Evolutionary conservation across 2,797 vertebrate genomes (phyloP).

Genomic region (Sus cebifrons): DNA sequence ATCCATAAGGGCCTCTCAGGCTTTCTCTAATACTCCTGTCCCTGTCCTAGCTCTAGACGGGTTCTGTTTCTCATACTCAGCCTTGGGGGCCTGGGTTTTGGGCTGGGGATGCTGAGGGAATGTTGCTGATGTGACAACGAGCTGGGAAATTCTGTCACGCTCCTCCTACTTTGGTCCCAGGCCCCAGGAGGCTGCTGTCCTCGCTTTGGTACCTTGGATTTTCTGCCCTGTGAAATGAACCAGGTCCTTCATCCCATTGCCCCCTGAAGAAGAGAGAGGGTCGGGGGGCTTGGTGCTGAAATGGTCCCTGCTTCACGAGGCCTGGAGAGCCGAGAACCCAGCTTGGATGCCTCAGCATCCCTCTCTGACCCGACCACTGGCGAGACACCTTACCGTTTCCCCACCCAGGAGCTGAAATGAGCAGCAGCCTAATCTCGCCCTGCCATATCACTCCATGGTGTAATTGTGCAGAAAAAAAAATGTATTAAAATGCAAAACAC

Average conservation of each 20-base stretch:
- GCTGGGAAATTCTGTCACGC: rapidly evolving
- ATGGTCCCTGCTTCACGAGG: background rate
- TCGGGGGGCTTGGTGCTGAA: background rate
- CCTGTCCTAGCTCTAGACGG: background rate
- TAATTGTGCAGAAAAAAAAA: constrained; percentile 90
- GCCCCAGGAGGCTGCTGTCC: background rate
- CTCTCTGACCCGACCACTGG: background rate
- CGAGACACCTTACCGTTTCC: constrained; percentile 58
- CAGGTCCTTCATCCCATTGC: background rate
- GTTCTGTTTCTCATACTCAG: background rate
- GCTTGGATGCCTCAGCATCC: background rate
- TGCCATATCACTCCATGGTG: constrained; percentile 89
- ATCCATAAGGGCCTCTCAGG: background rate
- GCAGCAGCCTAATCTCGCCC: constrained; percentile 88
- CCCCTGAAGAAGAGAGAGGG: background rate
- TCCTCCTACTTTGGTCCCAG: background rate
- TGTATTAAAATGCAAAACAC: constrained; percentile 91
- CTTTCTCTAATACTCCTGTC: background rate
- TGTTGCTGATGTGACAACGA: background rate
- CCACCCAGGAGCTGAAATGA: constrained; percentile 86
- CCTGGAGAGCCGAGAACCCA: background rate
- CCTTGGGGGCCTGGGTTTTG: background rate
- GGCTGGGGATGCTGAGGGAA: background rate
- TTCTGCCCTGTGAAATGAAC: constrained; percentile 6
- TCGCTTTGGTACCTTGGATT: background rate